Conservation (phyloP, 2,797 vertebrate species). For the Anabacerthia variegaticeps region DNA sequence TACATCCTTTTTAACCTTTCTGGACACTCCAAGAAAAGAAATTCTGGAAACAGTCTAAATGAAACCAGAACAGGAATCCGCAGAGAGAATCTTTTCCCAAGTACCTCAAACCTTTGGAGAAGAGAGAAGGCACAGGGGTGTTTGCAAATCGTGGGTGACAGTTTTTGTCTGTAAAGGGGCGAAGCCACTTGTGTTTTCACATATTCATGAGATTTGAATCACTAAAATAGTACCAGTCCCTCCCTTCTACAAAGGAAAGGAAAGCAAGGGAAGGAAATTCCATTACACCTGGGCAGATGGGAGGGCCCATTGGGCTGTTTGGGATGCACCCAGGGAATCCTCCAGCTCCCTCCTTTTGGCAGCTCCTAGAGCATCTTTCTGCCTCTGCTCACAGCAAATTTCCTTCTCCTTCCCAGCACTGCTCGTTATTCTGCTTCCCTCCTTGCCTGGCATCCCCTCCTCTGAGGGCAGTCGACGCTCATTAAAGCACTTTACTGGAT, state of each 20-base stretch:
- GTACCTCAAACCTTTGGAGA: background rate
- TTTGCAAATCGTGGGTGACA: background rate
- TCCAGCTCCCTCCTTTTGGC: background rate
- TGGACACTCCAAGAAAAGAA: background rate
- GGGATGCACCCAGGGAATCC: background rate
- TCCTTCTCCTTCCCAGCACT: background rate
- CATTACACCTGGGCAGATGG: background rate
- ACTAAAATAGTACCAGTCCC: background rate
- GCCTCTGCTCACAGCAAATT: background rate
- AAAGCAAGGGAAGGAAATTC: background rate
- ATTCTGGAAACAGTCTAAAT: background rate
- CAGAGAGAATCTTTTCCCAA: background rate
- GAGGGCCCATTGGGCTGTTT: background rate
- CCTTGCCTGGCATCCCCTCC: background rate
- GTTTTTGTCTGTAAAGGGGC: background rate
- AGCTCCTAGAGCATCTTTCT: background rate
- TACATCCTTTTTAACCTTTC: background rate
- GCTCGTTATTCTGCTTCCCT: background rate
- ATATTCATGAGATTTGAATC: accelerated
- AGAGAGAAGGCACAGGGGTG: background rate
- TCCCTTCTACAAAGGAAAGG: background rate
- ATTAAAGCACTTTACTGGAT: slow-evolving; percentile 8
- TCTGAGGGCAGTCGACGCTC: background rate
- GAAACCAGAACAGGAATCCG: accelerated
- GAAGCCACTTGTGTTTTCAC: background rate